Percentiles rank a stretch among this genome's conserved stretches.
Conservation (phyloP, 2,888 invertebrate species). For the Psococerastis gibbosa region DNA sequence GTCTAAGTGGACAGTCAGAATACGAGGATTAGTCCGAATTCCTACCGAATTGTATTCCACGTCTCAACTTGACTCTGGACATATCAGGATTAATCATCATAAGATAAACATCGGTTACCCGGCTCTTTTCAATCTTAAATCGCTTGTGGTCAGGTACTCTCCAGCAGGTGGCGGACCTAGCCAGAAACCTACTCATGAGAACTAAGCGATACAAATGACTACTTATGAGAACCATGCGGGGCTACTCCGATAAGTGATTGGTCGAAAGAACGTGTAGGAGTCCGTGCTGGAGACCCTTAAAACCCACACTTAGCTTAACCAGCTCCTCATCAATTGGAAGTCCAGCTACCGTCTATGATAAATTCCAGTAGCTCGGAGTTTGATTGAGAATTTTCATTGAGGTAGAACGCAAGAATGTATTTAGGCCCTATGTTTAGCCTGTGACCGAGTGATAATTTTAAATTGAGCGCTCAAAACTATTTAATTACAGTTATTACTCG, state of each 20-base stretch:
- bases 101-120: too few species aligned
- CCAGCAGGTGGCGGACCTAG: not conserved
- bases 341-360: not conserved
- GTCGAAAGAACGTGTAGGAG: not conserved
- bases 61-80: too few species aligned
- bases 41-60: too few species aligned
- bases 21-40: too few species aligned
- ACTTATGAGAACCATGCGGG: not conserved
- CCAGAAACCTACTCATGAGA: too few species aligned
- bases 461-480: not conserved
- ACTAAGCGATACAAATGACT: not conserved
- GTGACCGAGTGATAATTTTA: not conserved
- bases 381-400: constrained; percentile 10
- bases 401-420: not conserved
- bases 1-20: too few species aligned
- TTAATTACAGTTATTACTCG: constrained; percentile 10
- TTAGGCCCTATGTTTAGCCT: not conserved
- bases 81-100: too few species aligned
- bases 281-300: not conserved
- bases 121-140: too few species aligned
- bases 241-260: not conserved
- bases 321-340: too few species aligned
- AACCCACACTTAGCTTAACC: too few species aligned
- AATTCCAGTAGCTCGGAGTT: constrained; percentile 10
- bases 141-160: too few species aligned